Evolutionary conservation across 2,888 invertebrate species (phyloP), one percentile per base, ranked within the genome.

Genomic region (Sphaerophoria rueppellii): DNA sequence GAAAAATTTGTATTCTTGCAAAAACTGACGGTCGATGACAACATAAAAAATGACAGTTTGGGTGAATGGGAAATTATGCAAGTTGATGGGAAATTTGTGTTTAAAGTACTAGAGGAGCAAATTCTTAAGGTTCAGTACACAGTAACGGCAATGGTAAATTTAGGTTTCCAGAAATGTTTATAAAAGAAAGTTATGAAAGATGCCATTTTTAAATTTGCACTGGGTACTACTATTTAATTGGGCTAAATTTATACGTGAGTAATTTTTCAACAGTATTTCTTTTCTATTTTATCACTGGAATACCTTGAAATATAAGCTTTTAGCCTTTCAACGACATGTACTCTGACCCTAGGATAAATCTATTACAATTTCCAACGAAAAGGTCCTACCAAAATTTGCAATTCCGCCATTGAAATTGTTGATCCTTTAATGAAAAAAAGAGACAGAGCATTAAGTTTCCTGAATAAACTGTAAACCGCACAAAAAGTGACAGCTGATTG

Each of bases 401-500:
- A 43, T 43, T 70, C 69, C 63, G 69, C 60, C 9, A 37, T n/a
- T 35, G 3, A 6, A 7, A 50, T 16, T 46, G 46, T 12, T 12
- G 46, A 24, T 2, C 24, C 24, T 43, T 43, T 43, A 9, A 43
- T 12, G 9, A 43, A 5, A 43, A 12, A 43, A 43, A 43, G 43
- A 43, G 43, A 43, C 12, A 43, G 43, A 43, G 4, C 4, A 43
- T 11, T 11, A 9, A 43, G 2, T 43, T 5, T 43, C 79, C 82
- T 78, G 78, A 74, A 78, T 71, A 65, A 74, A 16, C 43, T 34
- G 55, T 40, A 70, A 65, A 75, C 74, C 54, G 75, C 60, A 69
- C 69, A 55, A 75, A 75, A 79, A 69, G 52, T 85, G 85, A 85
- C 85, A 85, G 85, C 81, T 85, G 85, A 81, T 4, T 9, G 43